Percentiles rank a stretch among this genome's conserved stretches.
Evolutionary conservation across 1,140 invertebrate genomes (phyloP).

Genomic region (Conopomorpha cramerella): DNA sequence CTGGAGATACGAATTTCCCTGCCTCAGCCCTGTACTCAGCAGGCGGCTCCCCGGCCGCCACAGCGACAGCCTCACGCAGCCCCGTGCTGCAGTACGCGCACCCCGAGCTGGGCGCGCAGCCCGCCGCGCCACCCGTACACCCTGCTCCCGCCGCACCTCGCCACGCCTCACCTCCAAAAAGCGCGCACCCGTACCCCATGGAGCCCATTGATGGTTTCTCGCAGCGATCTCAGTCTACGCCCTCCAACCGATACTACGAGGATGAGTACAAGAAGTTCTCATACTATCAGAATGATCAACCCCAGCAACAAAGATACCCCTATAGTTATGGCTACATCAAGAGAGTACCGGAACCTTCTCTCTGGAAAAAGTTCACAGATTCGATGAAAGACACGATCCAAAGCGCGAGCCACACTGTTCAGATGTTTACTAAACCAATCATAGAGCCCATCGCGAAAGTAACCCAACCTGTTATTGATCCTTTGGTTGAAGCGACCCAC

Average conservation of each 20-base stretch:
- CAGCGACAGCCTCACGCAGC: constrained; percentile 71
- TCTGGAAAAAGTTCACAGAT: constrained; percentile 74
- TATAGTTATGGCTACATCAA: constrained; percentile 60
- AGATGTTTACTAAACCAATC: constrained; percentile 68
- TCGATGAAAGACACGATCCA: constrained; percentile 73
- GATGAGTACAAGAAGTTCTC: constrained; percentile 56
- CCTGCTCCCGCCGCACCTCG: constrained; percentile 51
- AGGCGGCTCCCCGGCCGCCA: constrained; percentile 54
- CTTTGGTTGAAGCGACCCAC: constrained; percentile 74
- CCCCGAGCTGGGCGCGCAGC: constrained; percentile 76
- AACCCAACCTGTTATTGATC: constrained; percentile 72
- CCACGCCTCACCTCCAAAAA: constrained; percentile 36
- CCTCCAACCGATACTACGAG: constrained; percentile 58
- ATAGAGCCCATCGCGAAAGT: constrained; percentile 71
- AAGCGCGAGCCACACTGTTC: constrained; percentile 69
- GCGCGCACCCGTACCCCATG: constrained; percentile 50
- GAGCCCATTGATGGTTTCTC: constrained; percentile 56
- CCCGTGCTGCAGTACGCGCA: constrained; percentile 79
- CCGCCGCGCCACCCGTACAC: constrained; percentile 64
- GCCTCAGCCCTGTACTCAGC: constrained; percentile 66
- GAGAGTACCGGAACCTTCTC: constrained; percentile 61
- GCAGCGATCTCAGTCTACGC: constrained; percentile 52
- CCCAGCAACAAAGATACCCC: constrained; percentile 53
- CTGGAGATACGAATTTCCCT: constrained; percentile 65
- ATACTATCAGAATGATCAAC: constrained; percentile 54